phyloP scores from a whole-genome alignment of 2,888 invertebrate species.

The Spodoptera picta region DNA sequence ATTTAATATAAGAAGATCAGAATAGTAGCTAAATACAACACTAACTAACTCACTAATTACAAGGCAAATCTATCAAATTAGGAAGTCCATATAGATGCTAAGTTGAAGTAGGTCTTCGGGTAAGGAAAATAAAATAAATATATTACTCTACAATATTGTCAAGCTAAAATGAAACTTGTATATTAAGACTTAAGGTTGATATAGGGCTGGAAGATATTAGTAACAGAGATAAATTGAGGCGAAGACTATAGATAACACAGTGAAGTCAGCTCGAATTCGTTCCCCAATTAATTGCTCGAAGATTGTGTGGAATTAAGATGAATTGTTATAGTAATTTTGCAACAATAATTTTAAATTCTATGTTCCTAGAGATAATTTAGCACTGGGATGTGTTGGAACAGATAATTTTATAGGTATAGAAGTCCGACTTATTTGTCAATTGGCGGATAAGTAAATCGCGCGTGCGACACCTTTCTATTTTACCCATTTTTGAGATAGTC shows the following conservation, averaged over 20 bases:
- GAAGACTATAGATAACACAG: neutral
- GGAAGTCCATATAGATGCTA: neutral
- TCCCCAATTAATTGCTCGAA: neutral
- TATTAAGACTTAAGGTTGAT: neutral
- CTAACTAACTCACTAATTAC: too few relatives aligned
- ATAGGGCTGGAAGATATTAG: neutral
- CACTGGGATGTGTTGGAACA: too few relatives aligned
- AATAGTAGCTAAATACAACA: too few relatives aligned
- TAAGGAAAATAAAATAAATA: conserved; percentile 3
- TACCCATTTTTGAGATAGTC: too few relatives aligned
- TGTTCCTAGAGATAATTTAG: too few relatives aligned
- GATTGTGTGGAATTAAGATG: conserved; percentile 4
- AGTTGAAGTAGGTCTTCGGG: neutral
- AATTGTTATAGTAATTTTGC: neutral
- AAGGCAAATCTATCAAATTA: too few relatives aligned
- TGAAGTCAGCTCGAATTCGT: neutral
- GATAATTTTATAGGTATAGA: too few relatives aligned
- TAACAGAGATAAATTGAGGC: conserved; percentile 6
- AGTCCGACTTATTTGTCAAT: too few relatives aligned
- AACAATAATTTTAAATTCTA: too few relatives aligned
- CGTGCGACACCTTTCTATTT: too few relatives aligned
- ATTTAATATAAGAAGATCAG: too few relatives aligned
- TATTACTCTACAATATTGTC: neutral
- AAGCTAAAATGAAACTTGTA: neutral
- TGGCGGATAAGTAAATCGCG: too few relatives aligned